Base-by-base conservation (phyloP, 1,140 invertebrate species). In the Drosophila triauraria region DNA sequence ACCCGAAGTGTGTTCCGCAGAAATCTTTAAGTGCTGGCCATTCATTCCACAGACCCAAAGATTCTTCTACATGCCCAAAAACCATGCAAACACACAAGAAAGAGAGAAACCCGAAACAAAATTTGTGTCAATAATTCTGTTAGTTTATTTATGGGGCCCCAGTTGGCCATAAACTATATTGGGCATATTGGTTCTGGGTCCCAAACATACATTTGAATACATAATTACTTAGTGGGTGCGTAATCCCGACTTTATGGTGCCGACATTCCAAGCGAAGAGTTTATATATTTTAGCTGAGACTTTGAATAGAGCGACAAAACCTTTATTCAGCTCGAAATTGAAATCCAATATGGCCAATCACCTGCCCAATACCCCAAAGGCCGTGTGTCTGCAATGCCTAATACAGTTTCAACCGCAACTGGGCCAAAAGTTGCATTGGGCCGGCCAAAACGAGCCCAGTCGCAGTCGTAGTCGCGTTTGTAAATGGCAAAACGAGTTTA, bases 401-500 rank as follows among this genome's bases (percentile, higher is more conserved):
- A 75, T 71, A 60, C 79, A 78, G 63, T 83, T 83, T 70, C 57
- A 82, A 82, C 86, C 82, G 53, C 87, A 91, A 91, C 64, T 88
- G 85, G 85, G 85, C 75, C 85, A 35, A 86, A 84, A 84, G 68
- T 78, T 67, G 43, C 61, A 77, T 61, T 62, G 48, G 70, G 70
- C 61, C 43, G 57, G 40, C 72, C 68, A 78, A 84, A 86, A 51
- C 78, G 54, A 75, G 56, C 67, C 58, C 48, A 51, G 40, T 56
- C 15, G 7, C 70, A 58, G 48, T 75, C 35, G 10, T 68, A 68
- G 42, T 80, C 56, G 60, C 60, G 63, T 71, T 82, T 46, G 59
- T 68, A 63, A 86, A 87, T 70, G 68, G 77, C 68, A 81, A 71
- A 88, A 88, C 84, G 56, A 76, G 85, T 88, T 88, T 87, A 44